Conservation (phyloP, 2,797 vertebrate genomes). For the Clamator glandarius region DNA sequence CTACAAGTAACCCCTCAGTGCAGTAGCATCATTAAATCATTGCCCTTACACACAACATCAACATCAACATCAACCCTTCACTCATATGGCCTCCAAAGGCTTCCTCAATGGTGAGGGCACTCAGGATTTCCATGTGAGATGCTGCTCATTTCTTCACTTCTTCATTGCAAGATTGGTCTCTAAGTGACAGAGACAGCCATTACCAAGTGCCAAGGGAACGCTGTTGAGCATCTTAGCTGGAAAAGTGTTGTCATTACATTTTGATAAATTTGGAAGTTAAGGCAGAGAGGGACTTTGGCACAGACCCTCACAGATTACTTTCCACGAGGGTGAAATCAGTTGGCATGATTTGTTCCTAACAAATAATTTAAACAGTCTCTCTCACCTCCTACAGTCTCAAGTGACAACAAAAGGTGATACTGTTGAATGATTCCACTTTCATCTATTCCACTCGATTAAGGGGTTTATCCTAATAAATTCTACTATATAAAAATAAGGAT, state of each 20-base stretch:
- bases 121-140: not conserved
- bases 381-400: not conserved
- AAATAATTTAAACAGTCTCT: conserved; percentile 3
- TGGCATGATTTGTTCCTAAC: not conserved
- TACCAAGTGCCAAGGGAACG: not conserved
- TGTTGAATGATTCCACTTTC: conserved; percentile 24
- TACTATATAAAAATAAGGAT: conserved; percentile 34
- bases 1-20: not conserved
- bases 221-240: not conserved
- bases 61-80: not conserved
- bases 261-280: not conserved
- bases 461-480: conserved; percentile 29
- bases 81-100: not conserved
- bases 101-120: not conserved
- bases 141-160: not conserved
- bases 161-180: not conserved
- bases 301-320: not conserved
- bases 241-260: not conserved
- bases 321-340: not conserved
- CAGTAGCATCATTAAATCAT: not conserved
- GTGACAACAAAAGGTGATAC: conserved; percentile 42
- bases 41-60: not conserved
- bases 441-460: conserved; percentile 18
- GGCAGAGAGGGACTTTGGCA: not conserved
- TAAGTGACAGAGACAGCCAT: not conserved